These are phyloP conservation scores for Odontophorus gujanensis DNA, from an alignment of 2,113 vertebrate species.

Conservation along the genomic window DNA sequence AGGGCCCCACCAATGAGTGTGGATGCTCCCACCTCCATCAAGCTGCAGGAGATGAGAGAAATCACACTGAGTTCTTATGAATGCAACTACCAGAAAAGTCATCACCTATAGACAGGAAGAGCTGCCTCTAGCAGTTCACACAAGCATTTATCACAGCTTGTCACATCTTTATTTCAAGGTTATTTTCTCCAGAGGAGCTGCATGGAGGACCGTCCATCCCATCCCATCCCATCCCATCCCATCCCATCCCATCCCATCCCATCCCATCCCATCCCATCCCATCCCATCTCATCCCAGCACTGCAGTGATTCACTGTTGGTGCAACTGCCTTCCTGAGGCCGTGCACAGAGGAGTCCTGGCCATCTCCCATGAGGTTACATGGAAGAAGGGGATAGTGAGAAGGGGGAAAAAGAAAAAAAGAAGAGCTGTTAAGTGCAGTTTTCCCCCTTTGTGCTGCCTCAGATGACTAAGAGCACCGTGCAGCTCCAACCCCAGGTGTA, in stretches of 20 bases:
- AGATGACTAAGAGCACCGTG: not conserved
- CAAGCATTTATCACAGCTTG: not conserved
- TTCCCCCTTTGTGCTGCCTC: not conserved
- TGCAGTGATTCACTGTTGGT: not conserved
- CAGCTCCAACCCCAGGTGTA: not conserved
- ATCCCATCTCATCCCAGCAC: not conserved
- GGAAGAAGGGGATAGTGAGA: too few relatives aligned
- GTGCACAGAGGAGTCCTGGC: not conserved
- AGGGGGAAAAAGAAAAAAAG: not conserved
- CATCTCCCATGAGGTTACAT: not conserved
- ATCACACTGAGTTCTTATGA: not conserved
- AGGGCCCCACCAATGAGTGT: accelerated
- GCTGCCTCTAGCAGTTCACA: not conserved
- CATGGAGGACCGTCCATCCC: not conserved
- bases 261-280: not conserved
- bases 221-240: not conserved
- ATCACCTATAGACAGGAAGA: not conserved
- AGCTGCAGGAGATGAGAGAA: not conserved
- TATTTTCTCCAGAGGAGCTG: not conserved
- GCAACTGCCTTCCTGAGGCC: not conserved
- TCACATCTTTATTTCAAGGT: not conserved
- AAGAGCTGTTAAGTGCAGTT: not conserved
- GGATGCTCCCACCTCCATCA: not conserved
- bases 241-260: not conserved
- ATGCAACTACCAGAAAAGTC: not conserved